Conservation (phyloP, 2,797 vertebrate species). For the Crocodylus rhombifer region DNA sequence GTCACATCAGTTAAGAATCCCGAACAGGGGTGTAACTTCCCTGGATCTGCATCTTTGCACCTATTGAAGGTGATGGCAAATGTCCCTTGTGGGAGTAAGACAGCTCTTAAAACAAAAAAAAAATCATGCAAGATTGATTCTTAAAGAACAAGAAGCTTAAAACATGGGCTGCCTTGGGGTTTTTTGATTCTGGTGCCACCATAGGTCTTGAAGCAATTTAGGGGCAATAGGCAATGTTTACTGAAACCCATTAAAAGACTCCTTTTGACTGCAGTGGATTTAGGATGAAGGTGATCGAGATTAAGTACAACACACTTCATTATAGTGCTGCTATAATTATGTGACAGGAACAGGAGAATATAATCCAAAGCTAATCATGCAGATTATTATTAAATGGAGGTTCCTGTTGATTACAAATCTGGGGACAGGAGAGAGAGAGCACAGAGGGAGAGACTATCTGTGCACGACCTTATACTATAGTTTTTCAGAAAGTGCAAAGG, state of each 20-base stretch:
- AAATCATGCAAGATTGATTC: not conserved
- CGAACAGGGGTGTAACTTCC: not conserved
- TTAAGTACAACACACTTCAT: fast-evolving
- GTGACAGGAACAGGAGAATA: not conserved
- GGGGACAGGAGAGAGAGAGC: not conserved
- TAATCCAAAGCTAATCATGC: fast-evolving
- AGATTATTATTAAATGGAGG: not conserved
- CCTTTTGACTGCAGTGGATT: not conserved
- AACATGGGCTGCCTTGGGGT: not conserved
- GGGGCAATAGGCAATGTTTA: fast-evolving
- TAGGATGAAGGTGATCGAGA: fast-evolving
- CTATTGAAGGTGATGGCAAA: not conserved
- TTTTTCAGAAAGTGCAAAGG: not conserved
- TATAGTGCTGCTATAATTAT: not conserved
- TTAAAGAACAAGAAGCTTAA: not conserved
- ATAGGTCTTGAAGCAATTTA: not conserved
- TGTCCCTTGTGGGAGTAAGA: not conserved
- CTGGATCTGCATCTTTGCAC: not conserved
- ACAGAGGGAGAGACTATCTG: fast-evolving
- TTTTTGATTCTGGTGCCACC: not conserved
- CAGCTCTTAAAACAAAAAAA: not conserved
- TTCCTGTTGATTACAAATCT: not conserved
- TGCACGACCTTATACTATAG: not conserved
- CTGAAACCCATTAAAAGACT: fast-evolving
- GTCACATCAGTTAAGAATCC: not conserved